Evolutionary conservation across 2,888 invertebrate species (phyloP), one percentile per base, ranked within the genome.

Genomic region (Patella depressa): DNA sequence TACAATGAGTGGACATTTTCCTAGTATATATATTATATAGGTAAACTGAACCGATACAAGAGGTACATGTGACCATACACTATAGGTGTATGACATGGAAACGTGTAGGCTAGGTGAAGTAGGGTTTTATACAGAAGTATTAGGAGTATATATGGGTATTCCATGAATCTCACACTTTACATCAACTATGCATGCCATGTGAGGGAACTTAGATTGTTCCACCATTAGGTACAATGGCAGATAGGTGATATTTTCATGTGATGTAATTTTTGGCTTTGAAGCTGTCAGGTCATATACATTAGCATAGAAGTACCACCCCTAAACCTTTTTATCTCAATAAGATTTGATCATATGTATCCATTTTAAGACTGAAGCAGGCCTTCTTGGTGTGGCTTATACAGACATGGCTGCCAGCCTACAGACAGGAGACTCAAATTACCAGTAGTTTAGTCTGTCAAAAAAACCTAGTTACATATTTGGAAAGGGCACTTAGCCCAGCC

Each of bases 41-140:
- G 45, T 45, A 45, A 45, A 45, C 45, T 45, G 45, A 45, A 45
- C 45, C 45, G 9, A 45, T 45, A 45, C 45, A 24, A 65, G 65
- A 65, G 24, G 24, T 65, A 65, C 65, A 65, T 65, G 65, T 65
- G 65, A 24, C 65, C 19, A 11, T 65, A 65, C 65, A 65, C 65
- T 65, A 24, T 65, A 24, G 24, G 65, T 65, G 24, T 65, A 72
- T 72, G 76, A 73, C 73, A 76, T 76, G 76, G 72, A 72, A 65
- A 65, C 71, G 19, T 72, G 76, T 73, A 54, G 72, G 76, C 76
- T 59, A 76, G 79, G 81, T 77, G 76, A 55, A 74, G 74, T 75
- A 78, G 78, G 79, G 80, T 82, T 82, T 81, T 82, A 82, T 82
- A 82, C 82, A 76, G 75, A 76, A 76, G 79, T 78, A 80, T 80